Evolutionary conservation across 92 coral and sea anemone species (phyloP).

Genomic region (Plumapathes pennacea): DNA sequence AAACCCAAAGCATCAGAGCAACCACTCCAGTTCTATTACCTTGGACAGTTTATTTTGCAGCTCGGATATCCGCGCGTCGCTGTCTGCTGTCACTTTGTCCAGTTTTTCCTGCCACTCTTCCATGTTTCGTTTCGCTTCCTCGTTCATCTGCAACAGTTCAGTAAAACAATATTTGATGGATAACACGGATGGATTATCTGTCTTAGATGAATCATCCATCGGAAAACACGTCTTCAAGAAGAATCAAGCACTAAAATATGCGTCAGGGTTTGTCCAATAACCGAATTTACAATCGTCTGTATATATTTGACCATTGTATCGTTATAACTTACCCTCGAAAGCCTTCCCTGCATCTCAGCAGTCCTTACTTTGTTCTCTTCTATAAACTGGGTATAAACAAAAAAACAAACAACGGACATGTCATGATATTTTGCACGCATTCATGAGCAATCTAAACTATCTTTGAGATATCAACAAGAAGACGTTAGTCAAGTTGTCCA

Average conservation of each 20-base stretch:
- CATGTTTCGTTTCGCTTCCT: slow-evolving; percentile 88
- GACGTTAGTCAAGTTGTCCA: too few species aligned
- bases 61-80: slow-evolving; percentile 70
- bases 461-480: too few species aligned
- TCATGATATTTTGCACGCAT: too few species aligned
- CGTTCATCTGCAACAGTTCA: slow-evolving; percentile 59
- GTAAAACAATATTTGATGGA: too few species aligned
- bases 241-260: too few species aligned
- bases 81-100: slow-evolving; percentile 80
- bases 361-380: slow-evolving; percentile 73
- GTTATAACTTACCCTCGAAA: slow-evolving; percentile 41
- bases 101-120: slow-evolving; percentile 81
- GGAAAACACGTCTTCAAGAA: too few species aligned
- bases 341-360: slow-evolving; percentile 72
- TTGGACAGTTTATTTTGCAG: slow-evolving; percentile 66
- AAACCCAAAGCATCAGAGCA: background rate
- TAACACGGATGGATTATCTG: background rate
- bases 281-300: too few species aligned
- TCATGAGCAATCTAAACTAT: too few species aligned
- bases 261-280: too few species aligned
- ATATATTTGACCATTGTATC: background rate
- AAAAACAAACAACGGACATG: background rate
- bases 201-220: too few species aligned
- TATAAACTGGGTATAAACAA: slow-evolving; percentile 33
- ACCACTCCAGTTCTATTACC: too few species aligned